phyloP scores from a whole-genome alignment of 2,888 invertebrate species.

The Xestia xanthographa region DNA sequence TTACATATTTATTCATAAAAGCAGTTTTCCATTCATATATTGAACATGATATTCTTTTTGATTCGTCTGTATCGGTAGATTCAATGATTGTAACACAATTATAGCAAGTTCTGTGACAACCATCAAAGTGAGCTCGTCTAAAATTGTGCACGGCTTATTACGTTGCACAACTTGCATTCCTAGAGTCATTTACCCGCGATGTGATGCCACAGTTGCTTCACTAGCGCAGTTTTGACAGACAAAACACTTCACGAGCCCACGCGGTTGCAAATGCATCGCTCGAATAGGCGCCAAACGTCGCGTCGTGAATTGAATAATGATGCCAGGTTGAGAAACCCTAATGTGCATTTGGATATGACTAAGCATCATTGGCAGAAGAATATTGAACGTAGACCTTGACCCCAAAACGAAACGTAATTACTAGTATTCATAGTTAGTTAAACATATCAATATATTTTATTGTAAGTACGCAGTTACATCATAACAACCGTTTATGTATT shows the following conservation, averaged over 20 bases:
- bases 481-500: constrained; percentile 32
- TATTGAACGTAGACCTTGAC: constrained; percentile 72
- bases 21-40: neutral
- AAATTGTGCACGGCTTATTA: constrained; percentile 46
- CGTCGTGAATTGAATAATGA: constrained; percentile 79
- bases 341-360: constrained; percentile 69
- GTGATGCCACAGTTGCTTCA: constrained; percentile 74
- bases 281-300: constrained; percentile 77
- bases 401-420: constrained; percentile 60
- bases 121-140: constrained; percentile 11
- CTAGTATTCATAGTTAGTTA: constrained; percentile 45
- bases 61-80: neutral
- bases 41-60: neutral
- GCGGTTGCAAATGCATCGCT: constrained; percentile 76
- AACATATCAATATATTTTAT: constrained; percentile 35
- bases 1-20: neutral
- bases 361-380: constrained; percentile 68
- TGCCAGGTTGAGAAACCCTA: constrained; percentile 78
- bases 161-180: constrained; percentile 76
- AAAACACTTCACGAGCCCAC: constrained; percentile 61
- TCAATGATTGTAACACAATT: constrained; percentile 1
- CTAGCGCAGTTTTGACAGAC: constrained; percentile 71
- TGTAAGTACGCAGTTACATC: constrained; percentile 21
- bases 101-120: constrained; percentile 16
- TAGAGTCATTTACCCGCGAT: constrained; percentile 70